Conservation (phyloP, 2,888 invertebrate genomes). For the Sphinx pinastri region DNA sequence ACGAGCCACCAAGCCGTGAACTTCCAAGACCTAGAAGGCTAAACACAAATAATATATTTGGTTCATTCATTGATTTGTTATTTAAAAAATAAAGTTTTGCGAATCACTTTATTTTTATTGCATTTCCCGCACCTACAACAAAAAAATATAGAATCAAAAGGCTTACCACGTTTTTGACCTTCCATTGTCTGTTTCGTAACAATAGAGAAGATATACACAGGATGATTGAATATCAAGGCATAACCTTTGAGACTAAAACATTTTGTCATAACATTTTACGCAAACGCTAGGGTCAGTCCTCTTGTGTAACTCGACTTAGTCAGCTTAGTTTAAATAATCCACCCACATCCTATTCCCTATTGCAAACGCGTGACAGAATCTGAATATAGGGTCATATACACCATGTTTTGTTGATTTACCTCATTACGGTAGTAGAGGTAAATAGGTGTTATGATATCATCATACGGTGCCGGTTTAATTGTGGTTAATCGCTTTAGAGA, state of each 20-base stretch:
- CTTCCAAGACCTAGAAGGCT: conserved; percentile 41
- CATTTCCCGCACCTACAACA: conserved; percentile 6
- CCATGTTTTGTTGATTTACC: conserved; percentile 62
- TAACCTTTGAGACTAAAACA: conserved; percentile 49
- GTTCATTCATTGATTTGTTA: conserved; percentile 72
- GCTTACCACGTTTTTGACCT: conserved; percentile 36
- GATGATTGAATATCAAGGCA: conserved; percentile 48
- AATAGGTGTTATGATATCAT: conserved; percentile 65
- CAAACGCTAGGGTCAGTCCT: conserved; percentile 27
- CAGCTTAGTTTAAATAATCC: conserved; percentile 1
- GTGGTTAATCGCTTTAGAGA: conserved; percentile 57
- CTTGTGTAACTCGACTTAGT: conserved; percentile 9
- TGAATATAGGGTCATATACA: conserved; percentile 46
- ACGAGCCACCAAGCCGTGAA: conserved; percentile 37
- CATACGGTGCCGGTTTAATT: conserved; percentile 51
- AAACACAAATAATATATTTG: conserved; percentile 55
- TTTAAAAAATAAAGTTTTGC: conserved; percentile 52
- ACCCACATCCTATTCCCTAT: conserved; percentile 42
- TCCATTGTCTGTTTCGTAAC: conserved; percentile 37
- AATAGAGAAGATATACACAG: conserved; percentile 25
- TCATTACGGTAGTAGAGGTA: conserved; percentile 64
- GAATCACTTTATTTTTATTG: conserved; percentile 26
- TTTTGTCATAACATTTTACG: conserved; percentile 46
- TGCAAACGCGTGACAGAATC: conserved; percentile 69
- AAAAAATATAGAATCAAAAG: conserved; percentile 1